phyloP scores from a whole-genome alignment of 2,797 vertebrate genomes.

The Triplophysa yarkandensis region DNA sequence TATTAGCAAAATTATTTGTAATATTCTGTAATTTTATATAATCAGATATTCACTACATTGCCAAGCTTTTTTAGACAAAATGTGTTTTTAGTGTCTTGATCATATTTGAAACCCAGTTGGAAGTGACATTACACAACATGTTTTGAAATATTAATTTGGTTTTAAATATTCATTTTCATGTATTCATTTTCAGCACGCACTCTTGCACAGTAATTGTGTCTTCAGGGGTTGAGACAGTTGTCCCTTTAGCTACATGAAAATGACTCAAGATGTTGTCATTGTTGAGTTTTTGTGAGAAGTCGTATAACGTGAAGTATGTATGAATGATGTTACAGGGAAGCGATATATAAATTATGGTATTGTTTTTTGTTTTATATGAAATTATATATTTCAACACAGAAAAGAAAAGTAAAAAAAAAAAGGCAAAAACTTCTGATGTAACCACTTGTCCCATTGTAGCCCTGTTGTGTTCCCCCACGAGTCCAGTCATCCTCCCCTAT shows the following conservation, averaged over 20 bases:
- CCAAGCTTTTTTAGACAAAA: background rate
- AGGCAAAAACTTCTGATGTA: background rate
- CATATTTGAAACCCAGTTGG: conserved; percentile 20
- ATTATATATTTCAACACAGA: too few species aligned
- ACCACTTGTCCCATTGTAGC: background rate
- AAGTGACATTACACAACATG: conserved; percentile 49
- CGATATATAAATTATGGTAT: background rate
- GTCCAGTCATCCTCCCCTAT: background rate
- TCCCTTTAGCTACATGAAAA: conserved; percentile 18
- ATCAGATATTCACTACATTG: too few species aligned
- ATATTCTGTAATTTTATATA: too few species aligned
- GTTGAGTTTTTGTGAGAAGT: background rate
- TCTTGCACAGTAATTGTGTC: conserved; percentile 34
- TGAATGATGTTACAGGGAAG: background rate
- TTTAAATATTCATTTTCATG: conserved; percentile 42
- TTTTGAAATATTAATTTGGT: conserved; percentile 42
- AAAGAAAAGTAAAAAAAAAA: background rate
- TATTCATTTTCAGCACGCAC: conserved; percentile 26
- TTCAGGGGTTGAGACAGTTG: conserved; percentile 22
- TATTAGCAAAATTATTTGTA: too few species aligned
- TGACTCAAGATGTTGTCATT: conserved; percentile 15
- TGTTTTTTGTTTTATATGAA: too few species aligned
- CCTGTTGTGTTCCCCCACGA: background rate
- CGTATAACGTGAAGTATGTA: background rate
- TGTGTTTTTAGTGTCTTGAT: conserved; percentile 6